Evolutionary conservation across 2,888 invertebrate genomes (phyloP).

Genomic region (Megalurothrips usitatus): DNA sequence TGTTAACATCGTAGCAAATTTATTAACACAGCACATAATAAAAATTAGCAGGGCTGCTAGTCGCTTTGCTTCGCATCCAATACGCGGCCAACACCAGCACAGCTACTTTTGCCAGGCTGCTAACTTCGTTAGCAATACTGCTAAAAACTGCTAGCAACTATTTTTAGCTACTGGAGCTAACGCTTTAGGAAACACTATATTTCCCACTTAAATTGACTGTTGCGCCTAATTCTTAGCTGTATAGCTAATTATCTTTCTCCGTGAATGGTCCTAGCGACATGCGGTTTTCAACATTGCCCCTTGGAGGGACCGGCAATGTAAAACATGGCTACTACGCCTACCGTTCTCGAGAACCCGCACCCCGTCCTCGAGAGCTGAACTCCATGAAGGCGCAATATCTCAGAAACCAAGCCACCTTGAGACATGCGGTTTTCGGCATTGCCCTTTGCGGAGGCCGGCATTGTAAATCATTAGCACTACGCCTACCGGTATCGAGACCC

Average conservation of each 20-base stretch:
- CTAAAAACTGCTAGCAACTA: not conserved
- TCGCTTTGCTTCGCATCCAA: not conserved
- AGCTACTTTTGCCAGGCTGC: not conserved
- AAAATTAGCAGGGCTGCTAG: not conserved
- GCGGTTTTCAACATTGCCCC: no score
- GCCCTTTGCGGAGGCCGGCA: no score
- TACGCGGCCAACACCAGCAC: not conserved
- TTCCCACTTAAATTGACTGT: not conserved
- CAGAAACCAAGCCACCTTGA: no score
- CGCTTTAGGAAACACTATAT: not conserved
- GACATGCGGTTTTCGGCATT: no score
- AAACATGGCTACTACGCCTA: no score
- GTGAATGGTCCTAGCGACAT: no score
- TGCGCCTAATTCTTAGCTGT: not conserved
- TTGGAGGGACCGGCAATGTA: no score
- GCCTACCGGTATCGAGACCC: no score
- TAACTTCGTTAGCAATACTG: constrained; percentile 6
- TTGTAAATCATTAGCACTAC: no score
- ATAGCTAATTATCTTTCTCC: not conserved
- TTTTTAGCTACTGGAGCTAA: not conserved
- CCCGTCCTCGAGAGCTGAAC: no score
- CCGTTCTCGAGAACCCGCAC: no score
- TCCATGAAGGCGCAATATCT: no score
- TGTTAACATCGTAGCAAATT: not conserved
- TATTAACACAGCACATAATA: not conserved